A percentile compares a stretch with the other conserved stretches of the same genome.
These are phyloP conservation scores for Scomber colias DNA, from an alignment of 2,113 vertebrate genomes.

Conservation along the genomic window DNA sequence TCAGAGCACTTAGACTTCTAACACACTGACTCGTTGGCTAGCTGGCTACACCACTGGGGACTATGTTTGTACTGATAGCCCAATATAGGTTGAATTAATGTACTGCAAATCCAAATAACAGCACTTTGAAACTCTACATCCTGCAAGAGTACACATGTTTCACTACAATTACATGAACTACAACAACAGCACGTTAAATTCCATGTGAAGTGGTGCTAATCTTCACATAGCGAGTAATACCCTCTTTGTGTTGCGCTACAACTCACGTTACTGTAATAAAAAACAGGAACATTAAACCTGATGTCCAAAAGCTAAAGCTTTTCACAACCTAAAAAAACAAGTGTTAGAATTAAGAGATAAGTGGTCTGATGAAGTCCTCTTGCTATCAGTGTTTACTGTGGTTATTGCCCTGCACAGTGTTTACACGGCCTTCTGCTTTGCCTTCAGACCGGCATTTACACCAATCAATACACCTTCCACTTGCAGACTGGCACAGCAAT, in stretches of 20 bases:
- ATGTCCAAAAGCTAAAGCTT: background rate
- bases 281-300: slow-evolving; percentile 18
- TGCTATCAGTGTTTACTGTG: slow-evolving; percentile 32
- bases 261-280: slow-evolving; percentile 6
- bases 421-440: slow-evolving; percentile 48
- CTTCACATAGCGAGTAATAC: slow-evolving; percentile 29
- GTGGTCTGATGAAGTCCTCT: slow-evolving; percentile 19
- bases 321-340: too few species aligned
- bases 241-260: slow-evolving; percentile 26
- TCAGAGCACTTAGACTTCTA: slow-evolving; percentile 60
- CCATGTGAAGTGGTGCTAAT: slow-evolving; percentile 34
- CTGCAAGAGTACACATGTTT: slow-evolving; percentile 20
- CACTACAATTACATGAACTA: background rate
- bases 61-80: slow-evolving; percentile 33
- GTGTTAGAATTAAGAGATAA: background rate
- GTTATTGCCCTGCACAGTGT: slow-evolving; percentile 36
- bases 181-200: slow-evolving; percentile 13
- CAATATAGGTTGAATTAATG: slow-evolving; percentile 57
- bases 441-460: slow-evolving; percentile 37
- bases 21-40: slow-evolving; percentile 30
- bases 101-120: slow-evolving; percentile 31
- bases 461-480: slow-evolving; percentile 56
- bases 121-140: slow-evolving; percentile 12
- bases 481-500: slow-evolving; percentile 51
- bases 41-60: slow-evolving; percentile 28